Percentiles rank a stretch among this genome's conserved stretches.
phyloP scores from a whole-genome alignment of 2,888 invertebrate genomes.

The Lysandra coridon region DNA sequence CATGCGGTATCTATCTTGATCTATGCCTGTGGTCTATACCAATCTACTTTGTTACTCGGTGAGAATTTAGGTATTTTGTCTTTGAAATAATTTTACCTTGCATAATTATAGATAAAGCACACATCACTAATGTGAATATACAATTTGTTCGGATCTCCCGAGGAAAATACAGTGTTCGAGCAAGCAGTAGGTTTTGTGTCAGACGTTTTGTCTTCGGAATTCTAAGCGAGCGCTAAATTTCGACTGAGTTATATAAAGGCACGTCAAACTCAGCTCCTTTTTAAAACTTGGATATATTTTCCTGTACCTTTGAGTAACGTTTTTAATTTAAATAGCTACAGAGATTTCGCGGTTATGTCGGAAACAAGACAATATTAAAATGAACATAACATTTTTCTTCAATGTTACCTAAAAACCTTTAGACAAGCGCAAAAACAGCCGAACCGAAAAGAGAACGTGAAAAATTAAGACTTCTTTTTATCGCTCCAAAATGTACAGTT shows the following conservation, averaged over 20 bases:
- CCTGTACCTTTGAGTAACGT: neutral
- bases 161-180: slow-evolving; percentile 6
- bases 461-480: neutral
- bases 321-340: slow-evolving; percentile 1
- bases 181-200: slow-evolving; percentile 12
- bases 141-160: neutral
- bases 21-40: neutral
- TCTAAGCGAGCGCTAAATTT: slow-evolving; percentile 25
- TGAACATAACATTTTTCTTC: neutral
- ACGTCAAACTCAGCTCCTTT: slow-evolving; percentile 6
- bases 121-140: neutral
- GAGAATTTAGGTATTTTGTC: neutral
- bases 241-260: slow-evolving; percentile 26
- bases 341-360: neutral
- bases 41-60: neutral
- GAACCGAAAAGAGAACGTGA: neutral
- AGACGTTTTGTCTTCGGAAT: slow-evolving; percentile 29
- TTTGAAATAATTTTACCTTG: neutral
- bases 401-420: neutral
- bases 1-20: no score
- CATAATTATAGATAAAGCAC: neutral
- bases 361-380: neutral
- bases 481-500: no score
- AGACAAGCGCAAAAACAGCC: neutral
- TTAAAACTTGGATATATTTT: neutral